Percentiles rank a stretch among this genome's conserved stretches.
Conservation (phyloP, 2,113 vertebrate genomes). For the Myotis lucifugus region DNA sequence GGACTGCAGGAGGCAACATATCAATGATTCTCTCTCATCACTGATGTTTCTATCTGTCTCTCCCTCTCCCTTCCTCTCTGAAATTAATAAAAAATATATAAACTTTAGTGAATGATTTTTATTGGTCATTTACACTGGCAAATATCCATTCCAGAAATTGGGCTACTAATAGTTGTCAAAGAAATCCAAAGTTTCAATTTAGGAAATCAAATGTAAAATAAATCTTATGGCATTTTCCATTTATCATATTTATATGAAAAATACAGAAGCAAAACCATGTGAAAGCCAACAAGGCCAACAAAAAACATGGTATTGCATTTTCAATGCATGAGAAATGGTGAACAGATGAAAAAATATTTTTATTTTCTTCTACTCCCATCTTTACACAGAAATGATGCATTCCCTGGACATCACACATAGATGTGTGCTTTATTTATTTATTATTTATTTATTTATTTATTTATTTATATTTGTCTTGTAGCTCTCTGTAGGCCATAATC, state of each 20-base stretch:
- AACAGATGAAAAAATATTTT: not conserved
- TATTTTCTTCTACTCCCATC: not conserved
- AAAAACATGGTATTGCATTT: too few relatives aligned
- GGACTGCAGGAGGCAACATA: too few relatives aligned
- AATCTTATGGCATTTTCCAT: not conserved
- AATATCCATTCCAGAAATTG: not conserved
- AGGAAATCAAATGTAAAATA: not conserved
- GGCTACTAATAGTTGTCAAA: not conserved
- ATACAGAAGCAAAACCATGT: not conserved
- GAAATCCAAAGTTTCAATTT: not conserved
- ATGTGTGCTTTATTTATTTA: not conserved
- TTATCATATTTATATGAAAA: not conserved
- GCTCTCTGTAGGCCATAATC: not conserved
- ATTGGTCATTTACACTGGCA: not conserved
- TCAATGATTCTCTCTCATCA: too few relatives aligned
- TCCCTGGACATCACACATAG: not conserved
- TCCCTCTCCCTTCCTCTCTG: too few relatives aligned
- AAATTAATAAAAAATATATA: not conserved
- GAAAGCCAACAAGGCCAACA: not conserved
- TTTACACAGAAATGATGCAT: not conserved
- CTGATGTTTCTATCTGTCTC: not conserved
- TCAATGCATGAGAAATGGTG: too few relatives aligned
- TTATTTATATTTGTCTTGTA: not conserved
- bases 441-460: not conserved
- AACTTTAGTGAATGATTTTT: not conserved